Conservation (phyloP, 2,797 vertebrate species). For the Diceros bicornis region DNA sequence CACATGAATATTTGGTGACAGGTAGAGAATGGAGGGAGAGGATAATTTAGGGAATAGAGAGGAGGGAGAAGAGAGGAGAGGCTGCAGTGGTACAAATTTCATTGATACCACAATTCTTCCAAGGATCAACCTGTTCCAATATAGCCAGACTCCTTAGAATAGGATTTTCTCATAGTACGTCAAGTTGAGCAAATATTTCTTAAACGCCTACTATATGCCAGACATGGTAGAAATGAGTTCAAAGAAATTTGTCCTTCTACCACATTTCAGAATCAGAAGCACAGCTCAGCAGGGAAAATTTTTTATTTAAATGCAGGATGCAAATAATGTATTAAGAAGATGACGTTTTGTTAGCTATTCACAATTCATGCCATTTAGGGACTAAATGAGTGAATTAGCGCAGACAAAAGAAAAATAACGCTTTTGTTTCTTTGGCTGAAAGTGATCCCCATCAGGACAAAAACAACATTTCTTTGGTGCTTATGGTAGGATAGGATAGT, state of each 20-base stretch:
- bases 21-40: neutral
- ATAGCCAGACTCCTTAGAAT: neutral
- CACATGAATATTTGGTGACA: neutral
- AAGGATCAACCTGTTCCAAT: neutral
- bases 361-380: neutral
- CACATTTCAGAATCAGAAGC: conserved; percentile 1
- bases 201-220: neutral
- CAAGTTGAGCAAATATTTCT: neutral
- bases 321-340: neutral
- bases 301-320: conserved; percentile 10
- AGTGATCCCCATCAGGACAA: neutral
- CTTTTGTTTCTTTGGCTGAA: neutral
- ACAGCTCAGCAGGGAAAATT: neutral
- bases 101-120: neutral
- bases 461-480: conserved; percentile 7
- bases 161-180: neutral
- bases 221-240: neutral
- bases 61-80: neutral
- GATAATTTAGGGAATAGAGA: neutral
- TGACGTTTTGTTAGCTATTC: neutral
- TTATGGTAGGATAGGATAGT: neutral
- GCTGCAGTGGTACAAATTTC: conserved; percentile 2
- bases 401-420: conserved; percentile 11
- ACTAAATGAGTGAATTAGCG: neutral
- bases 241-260: neutral